These are phyloP conservation scores for Coryphaenoides rupestris DNA, from an alignment of 2,113 vertebrate genomes.

Conservation along the genomic window DNA sequence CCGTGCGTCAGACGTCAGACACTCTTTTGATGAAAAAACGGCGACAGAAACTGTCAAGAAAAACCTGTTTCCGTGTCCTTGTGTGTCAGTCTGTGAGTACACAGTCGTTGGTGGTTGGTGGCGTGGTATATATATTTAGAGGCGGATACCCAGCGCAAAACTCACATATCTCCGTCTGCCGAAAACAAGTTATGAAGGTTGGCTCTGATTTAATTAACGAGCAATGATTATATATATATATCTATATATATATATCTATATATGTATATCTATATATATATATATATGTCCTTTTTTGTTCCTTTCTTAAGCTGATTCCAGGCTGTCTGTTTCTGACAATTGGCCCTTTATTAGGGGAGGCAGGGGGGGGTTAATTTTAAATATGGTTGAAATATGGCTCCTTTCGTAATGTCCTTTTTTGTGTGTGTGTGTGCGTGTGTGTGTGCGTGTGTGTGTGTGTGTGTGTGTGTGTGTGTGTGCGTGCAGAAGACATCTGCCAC, in stretches of 20 bases:
- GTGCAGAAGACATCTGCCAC: slow-evolving; percentile 64
- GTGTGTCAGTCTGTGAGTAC: neutral
- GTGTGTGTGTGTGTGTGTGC: no score
- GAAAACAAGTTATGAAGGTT: neutral
- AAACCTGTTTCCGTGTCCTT: neutral
- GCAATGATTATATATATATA: neutral
- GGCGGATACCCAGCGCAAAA: neutral
- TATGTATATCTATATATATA: slow-evolving; percentile 20
- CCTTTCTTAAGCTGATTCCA: slow-evolving; percentile 17
- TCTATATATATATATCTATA: no score
- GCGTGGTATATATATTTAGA: neutral
- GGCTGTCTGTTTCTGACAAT: slow-evolving; percentile 45
- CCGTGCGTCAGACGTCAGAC: neutral
- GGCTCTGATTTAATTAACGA: neutral
- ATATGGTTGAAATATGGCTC: slow-evolving; percentile 50
- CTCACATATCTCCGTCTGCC: neutral
- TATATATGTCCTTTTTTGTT: slow-evolving; percentile 6
- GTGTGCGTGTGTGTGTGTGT: no score
- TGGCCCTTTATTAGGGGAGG: slow-evolving; percentile 49
- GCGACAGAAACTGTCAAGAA: slow-evolving; percentile 7
- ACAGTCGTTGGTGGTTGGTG: no score
- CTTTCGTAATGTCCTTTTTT: slow-evolving; percentile 34
- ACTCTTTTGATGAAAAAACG: neutral
- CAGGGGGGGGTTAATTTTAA: slow-evolving; percentile 58
- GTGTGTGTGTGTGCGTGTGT: no score